Evolutionary conservation across 1,140 invertebrate species (phyloP).

Genomic region (Globodera rostochiensis): DNA sequence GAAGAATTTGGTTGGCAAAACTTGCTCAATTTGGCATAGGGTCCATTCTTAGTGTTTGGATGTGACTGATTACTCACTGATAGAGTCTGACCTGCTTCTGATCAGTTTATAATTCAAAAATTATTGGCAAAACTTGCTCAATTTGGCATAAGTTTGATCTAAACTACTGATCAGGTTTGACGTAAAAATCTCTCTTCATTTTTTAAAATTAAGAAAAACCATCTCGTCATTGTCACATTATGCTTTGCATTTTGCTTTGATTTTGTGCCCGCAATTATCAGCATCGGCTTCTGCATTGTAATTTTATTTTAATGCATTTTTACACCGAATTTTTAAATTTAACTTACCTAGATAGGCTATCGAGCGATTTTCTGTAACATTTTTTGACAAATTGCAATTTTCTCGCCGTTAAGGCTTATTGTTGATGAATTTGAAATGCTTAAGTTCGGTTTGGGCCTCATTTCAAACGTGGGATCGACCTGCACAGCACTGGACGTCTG

Average conservation of each 20-base stretch:
- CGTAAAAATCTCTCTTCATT: background rate
- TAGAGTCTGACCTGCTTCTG: too few relatives aligned
- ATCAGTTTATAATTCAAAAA: too few relatives aligned
- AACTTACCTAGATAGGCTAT: too few relatives aligned
- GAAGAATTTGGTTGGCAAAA: background rate
- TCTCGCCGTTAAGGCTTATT: too few relatives aligned
- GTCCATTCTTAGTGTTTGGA: background rate
- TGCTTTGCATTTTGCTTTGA: background rate
- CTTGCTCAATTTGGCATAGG: too few relatives aligned
- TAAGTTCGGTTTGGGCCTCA: background rate
- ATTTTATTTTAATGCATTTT: background rate
- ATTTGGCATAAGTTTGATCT: too few relatives aligned
- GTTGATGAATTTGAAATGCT: background rate
- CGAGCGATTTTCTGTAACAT: too few relatives aligned
- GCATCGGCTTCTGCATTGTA: background rate
- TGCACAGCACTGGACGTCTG: background rate
- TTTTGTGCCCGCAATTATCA: background rate
- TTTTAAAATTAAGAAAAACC: background rate
- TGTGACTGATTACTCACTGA: too few relatives aligned
- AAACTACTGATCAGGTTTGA: too few relatives aligned
- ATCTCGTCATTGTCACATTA: background rate
- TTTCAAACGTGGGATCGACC: background rate
- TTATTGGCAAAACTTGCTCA: too few relatives aligned
- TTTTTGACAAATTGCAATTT: too few relatives aligned
- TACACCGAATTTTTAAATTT: too few relatives aligned